These are phyloP conservation scores for Festucalex cinctus DNA, from an alignment of 2,113 vertebrate species.

Conservation along the genomic window DNA sequence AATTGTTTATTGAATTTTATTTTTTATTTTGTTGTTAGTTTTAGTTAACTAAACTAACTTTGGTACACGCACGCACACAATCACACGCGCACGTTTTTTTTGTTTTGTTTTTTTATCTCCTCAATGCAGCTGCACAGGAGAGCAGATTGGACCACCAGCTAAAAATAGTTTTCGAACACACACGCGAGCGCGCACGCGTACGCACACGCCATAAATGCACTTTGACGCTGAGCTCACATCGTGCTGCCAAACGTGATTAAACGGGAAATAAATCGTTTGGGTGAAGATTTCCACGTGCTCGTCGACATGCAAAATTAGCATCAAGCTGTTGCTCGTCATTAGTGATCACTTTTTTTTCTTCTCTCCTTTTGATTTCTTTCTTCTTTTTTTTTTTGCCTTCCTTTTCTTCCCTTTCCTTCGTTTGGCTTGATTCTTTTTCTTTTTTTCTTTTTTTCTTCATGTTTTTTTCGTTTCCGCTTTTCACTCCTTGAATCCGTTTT, in stretches of 20 bases:
- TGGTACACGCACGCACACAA: no score
- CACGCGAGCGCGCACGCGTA: conserved; percentile 18
- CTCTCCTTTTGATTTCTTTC: neutral
- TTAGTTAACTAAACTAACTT: no score
- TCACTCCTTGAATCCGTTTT: no score
- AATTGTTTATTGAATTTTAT: no score
- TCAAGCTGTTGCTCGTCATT: neutral
- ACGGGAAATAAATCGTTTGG: conserved; percentile 60
- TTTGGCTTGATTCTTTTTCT: neutral
- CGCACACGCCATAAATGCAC: conserved; percentile 58
- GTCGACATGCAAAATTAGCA: neutral
- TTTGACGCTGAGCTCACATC: conserved; percentile 50
- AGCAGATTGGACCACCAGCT: conserved; percentile 49
- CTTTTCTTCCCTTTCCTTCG: neutral
- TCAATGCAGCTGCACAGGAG: conserved; percentile 59
- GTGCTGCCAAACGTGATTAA: conserved; percentile 63
- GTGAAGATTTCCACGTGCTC: conserved; percentile 2
- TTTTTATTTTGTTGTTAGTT: no score
- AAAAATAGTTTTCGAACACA: conserved; percentile 2
- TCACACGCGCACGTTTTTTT: neutral
- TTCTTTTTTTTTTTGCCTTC: neutral
- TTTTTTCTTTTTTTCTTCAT: neutral
- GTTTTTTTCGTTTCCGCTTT: no score
- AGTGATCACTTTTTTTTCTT: neutral
- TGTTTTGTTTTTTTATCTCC: no score